Percentiles rank a stretch among this genome's conserved stretches.
These are phyloP conservation scores for Pinctada fucata DNA, from an alignment of 2,888 invertebrate species.

Conservation along the genomic window DNA sequence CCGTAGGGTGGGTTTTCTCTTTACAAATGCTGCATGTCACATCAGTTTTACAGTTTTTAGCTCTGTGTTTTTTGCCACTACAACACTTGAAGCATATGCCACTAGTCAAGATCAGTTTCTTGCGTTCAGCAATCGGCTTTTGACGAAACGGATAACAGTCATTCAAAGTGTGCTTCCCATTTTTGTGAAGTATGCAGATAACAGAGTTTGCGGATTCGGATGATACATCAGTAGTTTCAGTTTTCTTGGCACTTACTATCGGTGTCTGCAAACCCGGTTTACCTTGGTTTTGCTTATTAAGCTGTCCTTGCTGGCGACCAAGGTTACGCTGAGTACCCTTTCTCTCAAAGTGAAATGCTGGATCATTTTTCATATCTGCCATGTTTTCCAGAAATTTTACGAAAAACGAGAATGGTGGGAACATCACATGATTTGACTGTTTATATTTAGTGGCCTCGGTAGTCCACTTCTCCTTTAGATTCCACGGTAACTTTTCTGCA, in stretches of 20 bases:
- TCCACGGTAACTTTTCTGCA: conserved; percentile 36
- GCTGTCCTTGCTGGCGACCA: not conserved
- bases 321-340: not conserved
- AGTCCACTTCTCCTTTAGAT: too few species aligned
- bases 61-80: conserved; percentile 23
- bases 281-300: not conserved
- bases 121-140: conserved; percentile 25
- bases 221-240: not conserved
- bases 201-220: not conserved
- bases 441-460: conserved; percentile 38
- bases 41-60: conserved; percentile 25
- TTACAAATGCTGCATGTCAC: conserved; percentile 22
- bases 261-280: too few species aligned
- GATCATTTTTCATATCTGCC: conserved; percentile 42
- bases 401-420: conserved; percentile 38
- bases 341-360: conserved; percentile 32
- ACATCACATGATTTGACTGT: conserved; percentile 17
- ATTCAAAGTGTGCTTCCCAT: conserved; percentile 13
- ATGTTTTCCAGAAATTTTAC: conserved; percentile 28
- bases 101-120: conserved; percentile 23
- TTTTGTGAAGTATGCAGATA: conserved; percentile 18
- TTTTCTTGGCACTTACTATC: conserved; percentile 17
- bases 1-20: conserved; percentile 20
- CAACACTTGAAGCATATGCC: conserved; percentile 36
- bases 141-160: conserved; percentile 23